These are phyloP conservation scores for Eulimnadia texana DNA, from an alignment of 1,140 invertebrate species.

Conservation along the genomic window DNA sequence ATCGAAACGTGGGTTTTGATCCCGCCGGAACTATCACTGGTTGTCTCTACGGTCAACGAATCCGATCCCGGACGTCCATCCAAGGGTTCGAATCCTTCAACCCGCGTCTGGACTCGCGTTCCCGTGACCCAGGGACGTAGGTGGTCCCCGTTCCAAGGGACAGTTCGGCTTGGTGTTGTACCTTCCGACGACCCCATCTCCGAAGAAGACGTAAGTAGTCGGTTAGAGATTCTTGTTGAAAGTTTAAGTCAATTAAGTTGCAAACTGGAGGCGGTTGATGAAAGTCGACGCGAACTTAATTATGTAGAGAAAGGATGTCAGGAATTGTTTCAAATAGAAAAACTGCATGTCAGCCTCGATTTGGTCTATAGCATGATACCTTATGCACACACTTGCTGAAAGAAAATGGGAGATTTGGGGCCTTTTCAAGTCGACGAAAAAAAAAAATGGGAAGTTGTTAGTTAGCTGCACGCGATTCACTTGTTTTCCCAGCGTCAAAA, in stretches of 20 bases:
- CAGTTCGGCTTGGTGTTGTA: slow-evolving; percentile 46
- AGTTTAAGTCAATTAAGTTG: too few relatives aligned
- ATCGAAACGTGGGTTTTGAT: slow-evolving; percentile 88
- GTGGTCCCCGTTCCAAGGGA: slow-evolving; percentile 78
- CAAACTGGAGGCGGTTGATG: too few relatives aligned
- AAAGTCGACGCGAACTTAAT: too few relatives aligned
- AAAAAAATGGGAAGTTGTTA: too few relatives aligned
- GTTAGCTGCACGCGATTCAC: not conserved
- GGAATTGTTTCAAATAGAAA: not conserved
- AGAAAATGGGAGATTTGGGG: too few relatives aligned
- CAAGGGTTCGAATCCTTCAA: slow-evolving; percentile 29
- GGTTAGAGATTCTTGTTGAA: too few relatives aligned
- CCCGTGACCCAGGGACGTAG: slow-evolving; percentile 46
- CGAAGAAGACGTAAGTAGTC: slow-evolving; percentile 11
- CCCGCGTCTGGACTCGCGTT: slow-evolving; percentile 63
- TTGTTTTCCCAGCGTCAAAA: not conserved
- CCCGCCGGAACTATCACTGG: slow-evolving; percentile 71
- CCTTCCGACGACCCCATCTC: slow-evolving; percentile 1
- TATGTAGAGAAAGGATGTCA: too few relatives aligned
- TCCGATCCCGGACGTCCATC: not conserved
- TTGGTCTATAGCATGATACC: too few relatives aligned
- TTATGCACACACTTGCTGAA: too few relatives aligned
- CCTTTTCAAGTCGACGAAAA: too few relatives aligned
- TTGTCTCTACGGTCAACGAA: slow-evolving; percentile 34
- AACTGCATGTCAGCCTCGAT: not conserved